Conservation (phyloP, 2,113 vertebrate species). For the Sander lucioperca region DNA sequence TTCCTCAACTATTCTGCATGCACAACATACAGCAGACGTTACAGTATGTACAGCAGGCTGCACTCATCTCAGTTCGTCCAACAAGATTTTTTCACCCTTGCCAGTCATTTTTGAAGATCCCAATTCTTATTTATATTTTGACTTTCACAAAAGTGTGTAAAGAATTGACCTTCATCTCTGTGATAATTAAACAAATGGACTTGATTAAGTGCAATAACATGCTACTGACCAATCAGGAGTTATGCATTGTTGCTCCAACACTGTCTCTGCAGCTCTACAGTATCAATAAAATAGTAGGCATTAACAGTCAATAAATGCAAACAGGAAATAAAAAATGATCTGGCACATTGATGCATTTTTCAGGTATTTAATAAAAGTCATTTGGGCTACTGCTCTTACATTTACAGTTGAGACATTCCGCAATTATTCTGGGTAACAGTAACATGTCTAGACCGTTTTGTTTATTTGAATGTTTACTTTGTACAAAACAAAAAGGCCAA, state of each 20-base stretch:
- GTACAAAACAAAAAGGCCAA: conserved; percentile 87
- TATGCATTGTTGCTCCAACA: neutral
- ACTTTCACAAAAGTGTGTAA: neutral
- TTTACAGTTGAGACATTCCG: conserved; percentile 86
- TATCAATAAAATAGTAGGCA: neutral
- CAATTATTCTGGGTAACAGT: conserved; percentile 83
- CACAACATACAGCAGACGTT: neutral
- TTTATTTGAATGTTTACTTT: conserved; percentile 84
- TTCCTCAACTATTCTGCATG: neutral
- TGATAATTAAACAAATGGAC: conserved; percentile 11
- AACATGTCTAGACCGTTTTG: conserved; percentile 82
- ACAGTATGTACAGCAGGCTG: neutral
- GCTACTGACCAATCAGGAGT: neutral
- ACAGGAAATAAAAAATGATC: conserved; percentile 13
- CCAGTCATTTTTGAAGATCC: neutral
- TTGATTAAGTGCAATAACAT: neutral
- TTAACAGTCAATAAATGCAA: neutral
- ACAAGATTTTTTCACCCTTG: neutral
- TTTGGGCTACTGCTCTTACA: conserved; percentile 85
- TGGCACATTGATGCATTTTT: conserved; percentile 52
- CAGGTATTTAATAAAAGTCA: conserved; percentile 87
- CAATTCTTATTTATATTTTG: neutral
- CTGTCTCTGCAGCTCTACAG: neutral
- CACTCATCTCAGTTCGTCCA: neutral
- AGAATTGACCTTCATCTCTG: neutral